Conservation (phyloP, 30 jellyfish, hydroid and myxozoan genomes). For the Phacellophora camtschatica region DNA sequence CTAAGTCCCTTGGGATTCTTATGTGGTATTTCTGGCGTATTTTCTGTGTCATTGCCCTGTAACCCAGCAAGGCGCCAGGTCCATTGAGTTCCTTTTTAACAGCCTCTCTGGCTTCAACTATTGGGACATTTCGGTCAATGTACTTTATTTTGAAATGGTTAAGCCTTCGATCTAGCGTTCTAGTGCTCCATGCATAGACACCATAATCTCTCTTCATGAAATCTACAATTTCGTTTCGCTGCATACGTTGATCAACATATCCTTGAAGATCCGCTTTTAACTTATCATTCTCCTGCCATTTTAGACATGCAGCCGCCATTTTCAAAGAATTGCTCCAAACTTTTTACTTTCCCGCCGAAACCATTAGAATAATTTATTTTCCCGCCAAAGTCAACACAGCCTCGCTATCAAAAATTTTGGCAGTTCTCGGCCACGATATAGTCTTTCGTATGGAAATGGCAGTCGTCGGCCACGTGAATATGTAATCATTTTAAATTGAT, state of each 20-base stretch:
- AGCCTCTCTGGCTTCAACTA: conserved; percentile 23
- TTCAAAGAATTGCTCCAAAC: background rate
- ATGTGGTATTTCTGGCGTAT: conserved; percentile 27
- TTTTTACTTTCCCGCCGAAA: background rate
- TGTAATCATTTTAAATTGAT: background rate
- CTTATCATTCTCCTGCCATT: conserved; percentile 26
- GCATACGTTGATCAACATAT: conserved; percentile 25
- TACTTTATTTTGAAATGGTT: conserved; percentile 6
- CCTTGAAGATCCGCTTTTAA: background rate
- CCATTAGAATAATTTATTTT: too few relatives aligned
- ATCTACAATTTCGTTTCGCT: conserved; percentile 50
- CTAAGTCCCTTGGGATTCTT: conserved; percentile 30
- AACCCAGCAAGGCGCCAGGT: conserved; percentile 58
- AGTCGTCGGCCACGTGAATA: conserved; percentile 11
- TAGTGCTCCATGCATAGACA: conserved; percentile 39
- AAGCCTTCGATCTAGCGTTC: conserved; percentile 49
- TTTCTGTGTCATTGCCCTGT: conserved; percentile 55
- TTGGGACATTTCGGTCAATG: conserved; percentile 13
- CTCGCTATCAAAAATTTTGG: background rate
- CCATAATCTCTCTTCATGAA: conserved; percentile 36
- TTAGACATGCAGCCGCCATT: background rate
- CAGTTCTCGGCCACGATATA: conserved; percentile 20
- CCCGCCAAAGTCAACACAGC: background rate
- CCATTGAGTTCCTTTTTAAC: conserved; percentile 50
- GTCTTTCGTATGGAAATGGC: conserved; percentile 26